A percentile compares a stretch with the other conserved stretches of the same genome.
These are phyloP conservation scores for Muntiacus muntjak DNA, from an alignment of 2,113 vertebrate genomes.

Conservation along the genomic window DNA sequence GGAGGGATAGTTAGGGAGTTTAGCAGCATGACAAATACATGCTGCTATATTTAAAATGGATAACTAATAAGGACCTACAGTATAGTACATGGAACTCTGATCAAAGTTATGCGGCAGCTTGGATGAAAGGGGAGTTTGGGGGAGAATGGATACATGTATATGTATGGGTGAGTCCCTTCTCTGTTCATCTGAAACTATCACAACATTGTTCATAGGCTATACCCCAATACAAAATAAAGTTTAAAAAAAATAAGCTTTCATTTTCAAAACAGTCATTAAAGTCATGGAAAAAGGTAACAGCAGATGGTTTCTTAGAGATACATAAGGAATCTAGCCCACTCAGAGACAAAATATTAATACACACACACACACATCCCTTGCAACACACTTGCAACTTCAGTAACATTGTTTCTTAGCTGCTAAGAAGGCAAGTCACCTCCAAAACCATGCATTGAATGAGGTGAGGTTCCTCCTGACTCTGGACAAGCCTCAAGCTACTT, in stretches of 20 bases:
- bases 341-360: background rate
- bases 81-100: background rate
- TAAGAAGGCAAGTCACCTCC: background rate
- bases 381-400: background rate
- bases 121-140: background rate
- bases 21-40: background rate
- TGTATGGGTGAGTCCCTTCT: background rate
- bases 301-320: background rate
- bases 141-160: background rate
- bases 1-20: background rate
- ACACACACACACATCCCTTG: background rate
- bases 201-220: background rate
- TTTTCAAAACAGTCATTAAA: background rate
- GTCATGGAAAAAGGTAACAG: background rate
- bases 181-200: background rate
- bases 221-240: background rate
- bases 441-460: background rate
- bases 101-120: background rate
- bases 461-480: background rate
- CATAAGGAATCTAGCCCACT: background rate
- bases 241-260: background rate
- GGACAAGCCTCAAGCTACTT: background rate
- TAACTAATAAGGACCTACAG: background rate
- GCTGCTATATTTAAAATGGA: background rate
- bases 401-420: background rate